Percentiles rank a stretch among this genome's conserved stretches.
phyloP scores from a whole-genome alignment of 2,113 vertebrate genomes.

The Nerophis lumbriciformis region DNA sequence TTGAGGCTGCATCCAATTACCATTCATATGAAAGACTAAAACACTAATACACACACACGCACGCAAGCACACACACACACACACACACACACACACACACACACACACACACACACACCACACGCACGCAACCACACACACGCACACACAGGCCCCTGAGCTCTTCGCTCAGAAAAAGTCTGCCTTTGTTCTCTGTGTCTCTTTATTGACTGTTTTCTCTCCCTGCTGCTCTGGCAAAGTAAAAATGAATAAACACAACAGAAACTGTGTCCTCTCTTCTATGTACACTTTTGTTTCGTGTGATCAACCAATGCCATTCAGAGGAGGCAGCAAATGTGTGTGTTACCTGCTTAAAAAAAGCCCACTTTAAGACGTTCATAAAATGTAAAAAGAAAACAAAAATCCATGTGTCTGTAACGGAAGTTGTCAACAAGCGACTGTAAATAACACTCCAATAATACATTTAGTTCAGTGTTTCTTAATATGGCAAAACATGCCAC shows the following conservation, averaged over 20 bases:
- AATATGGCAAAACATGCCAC: too few species aligned
- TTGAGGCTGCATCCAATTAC: constrained; percentile 24
- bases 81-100: background rate
- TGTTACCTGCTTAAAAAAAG: background rate
- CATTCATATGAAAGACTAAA: constrained; percentile 11
- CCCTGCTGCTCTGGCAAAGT: constrained; percentile 16
- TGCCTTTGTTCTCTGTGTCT: constrained; percentile 15
- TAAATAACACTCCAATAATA: background rate
- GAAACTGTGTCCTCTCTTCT: constrained; percentile 10
- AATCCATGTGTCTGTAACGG: background rate
- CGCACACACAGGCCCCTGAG: constrained; percentile 9
- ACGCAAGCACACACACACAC: background rate
- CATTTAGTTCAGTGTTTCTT: too few species aligned
- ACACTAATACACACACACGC: constrained; percentile 3
- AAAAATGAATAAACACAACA: constrained; percentile 36
- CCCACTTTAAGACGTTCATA: background rate
- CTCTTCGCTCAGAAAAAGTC: constrained; percentile 12
- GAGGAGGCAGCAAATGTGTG: background rate
- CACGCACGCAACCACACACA: background rate
- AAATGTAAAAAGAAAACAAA: background rate
- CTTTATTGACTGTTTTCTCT: constrained; percentile 19
- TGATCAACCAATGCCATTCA: constrained; percentile 2
- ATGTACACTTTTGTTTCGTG: background rate
- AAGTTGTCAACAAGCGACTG: background rate
- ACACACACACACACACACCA: background rate